Conservation (phyloP, 2,113 vertebrate species). For the Speoplatyrhinus poulsoni region DNA sequence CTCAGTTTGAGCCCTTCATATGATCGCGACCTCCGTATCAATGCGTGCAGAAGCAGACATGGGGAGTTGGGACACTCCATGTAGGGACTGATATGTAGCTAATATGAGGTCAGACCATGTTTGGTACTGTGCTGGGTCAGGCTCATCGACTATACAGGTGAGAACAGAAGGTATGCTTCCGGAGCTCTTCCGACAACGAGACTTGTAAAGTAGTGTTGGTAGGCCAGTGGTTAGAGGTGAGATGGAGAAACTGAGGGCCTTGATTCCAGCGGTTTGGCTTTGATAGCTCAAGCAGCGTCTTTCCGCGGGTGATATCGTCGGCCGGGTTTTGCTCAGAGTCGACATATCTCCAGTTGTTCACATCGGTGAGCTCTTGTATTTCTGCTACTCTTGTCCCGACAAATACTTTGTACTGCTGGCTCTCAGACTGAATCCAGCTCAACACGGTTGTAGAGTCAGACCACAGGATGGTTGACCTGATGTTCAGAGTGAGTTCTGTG, state of each 20-base stretch:
- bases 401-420: too few relatives aligned
- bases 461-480: not conserved
- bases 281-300: not conserved
- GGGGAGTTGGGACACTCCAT: conserved; percentile 1
- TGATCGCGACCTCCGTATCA: not conserved
- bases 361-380: not conserved
- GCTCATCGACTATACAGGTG: not conserved
- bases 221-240: not conserved
- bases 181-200: not conserved
- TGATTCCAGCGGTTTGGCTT: not conserved
- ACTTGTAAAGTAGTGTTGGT: not conserved
- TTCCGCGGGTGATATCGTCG: not conserved
- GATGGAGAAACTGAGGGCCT: not conserved
- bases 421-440: too few relatives aligned
- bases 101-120: too few relatives aligned
- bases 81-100: conserved; percentile 1
- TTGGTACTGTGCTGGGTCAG: too few relatives aligned
- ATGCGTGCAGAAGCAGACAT: conserved; percentile 11
- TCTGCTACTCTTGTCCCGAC: not conserved
- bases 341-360: not conserved
- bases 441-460: not conserved
- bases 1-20: not conserved
- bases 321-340: not conserved
- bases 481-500: not conserved
- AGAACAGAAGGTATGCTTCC: not conserved